These are phyloP conservation scores for Orchesella flavescens DNA, from an alignment of 2,888 invertebrate species.

Conservation along the genomic window DNA sequence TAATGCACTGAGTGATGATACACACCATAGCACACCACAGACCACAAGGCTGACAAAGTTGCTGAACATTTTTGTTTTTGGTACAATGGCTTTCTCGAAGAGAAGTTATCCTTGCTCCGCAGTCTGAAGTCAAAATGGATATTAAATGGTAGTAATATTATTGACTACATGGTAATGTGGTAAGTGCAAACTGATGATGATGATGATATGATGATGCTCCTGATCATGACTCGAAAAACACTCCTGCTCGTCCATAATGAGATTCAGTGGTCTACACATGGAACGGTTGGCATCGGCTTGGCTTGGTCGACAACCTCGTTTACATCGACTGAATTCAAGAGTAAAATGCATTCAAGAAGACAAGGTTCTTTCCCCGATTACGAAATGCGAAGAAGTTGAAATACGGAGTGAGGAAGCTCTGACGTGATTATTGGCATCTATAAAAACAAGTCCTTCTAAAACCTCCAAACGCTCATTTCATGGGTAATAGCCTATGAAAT, in stretches of 20 bases:
- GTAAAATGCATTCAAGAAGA: not conserved
- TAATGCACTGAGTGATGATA: no score
- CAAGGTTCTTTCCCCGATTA: not conserved
- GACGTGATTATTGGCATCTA: slow-evolving; percentile 45
- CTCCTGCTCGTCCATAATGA: not conserved
- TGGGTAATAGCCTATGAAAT: slow-evolving; percentile 28
- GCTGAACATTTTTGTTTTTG: not conserved
- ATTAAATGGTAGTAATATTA: not conserved
- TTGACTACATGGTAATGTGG: slow-evolving; percentile 2
- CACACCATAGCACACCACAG: not conserved
- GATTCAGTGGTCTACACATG: not conserved
- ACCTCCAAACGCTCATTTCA: slow-evolving; percentile 35
- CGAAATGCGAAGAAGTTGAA: not conserved
- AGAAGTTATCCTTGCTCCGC: not conserved
- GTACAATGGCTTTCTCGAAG: not conserved
- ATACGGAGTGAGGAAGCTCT: not conserved
- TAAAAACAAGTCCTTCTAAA: slow-evolving; percentile 29
- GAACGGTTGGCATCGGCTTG: not conserved
- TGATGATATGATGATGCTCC: not conserved
- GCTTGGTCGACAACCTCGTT: not conserved
- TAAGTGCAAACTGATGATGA: slow-evolving; percentile 9
- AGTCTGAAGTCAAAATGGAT: not conserved
- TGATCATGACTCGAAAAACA: not conserved
- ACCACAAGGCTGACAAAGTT: not conserved
- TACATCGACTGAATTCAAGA: not conserved